Base-by-base conservation (phyloP, 2,113 vertebrate species). In the Australoheros scitulus region DNA sequence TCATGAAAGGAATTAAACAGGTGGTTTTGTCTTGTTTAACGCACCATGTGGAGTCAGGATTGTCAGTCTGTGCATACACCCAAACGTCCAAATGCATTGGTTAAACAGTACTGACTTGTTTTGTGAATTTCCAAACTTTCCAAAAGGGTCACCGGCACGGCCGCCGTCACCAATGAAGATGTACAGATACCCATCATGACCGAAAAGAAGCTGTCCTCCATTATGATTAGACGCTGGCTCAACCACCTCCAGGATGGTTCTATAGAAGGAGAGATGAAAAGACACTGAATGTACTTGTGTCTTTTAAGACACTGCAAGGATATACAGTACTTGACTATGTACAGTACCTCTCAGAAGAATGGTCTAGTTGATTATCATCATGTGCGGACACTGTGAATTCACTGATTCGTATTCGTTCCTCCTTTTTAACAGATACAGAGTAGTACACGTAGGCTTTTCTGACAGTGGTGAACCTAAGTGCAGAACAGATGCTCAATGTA, bases 161-260 rank as follows among this genome's bases (percentile, higher is more conserved):
- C 96, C 96, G 1, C 96, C 96, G n/a, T 97, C 96, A 2, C 96
- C 96, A 9, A 95, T 96, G 81, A 97, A 97, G 80, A 97, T 94
- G 89, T 96, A 97, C 38, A 97, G 91, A 61, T 96, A 96, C 3
- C 95, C 95, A 2, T 97, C 96, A 11, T 92, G 88, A 1, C 95
- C 96, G 61, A 97, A 97, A 13, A 97, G 94, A 18, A 97, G 94
- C 72, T 97, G 96, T 7, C 96, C 96, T 55, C 96, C 96, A 20
- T 97, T 97, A 85, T 97, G 96, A 83, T 97, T 97, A 36, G 96
- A 96, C 6, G 96, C 96, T 2, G 96, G 96, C 77, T 97, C 96
- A 2, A 88, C 91, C 26, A 97, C 93, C 65, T 97, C 96, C 78
- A 97, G 86, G 63, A 97, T 92, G 24, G 93, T 94, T 82, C 87